These are phyloP conservation scores for Sebastes variabilis DNA, from an alignment of 2,797 vertebrate genomes.

Conservation along the genomic window DNA sequence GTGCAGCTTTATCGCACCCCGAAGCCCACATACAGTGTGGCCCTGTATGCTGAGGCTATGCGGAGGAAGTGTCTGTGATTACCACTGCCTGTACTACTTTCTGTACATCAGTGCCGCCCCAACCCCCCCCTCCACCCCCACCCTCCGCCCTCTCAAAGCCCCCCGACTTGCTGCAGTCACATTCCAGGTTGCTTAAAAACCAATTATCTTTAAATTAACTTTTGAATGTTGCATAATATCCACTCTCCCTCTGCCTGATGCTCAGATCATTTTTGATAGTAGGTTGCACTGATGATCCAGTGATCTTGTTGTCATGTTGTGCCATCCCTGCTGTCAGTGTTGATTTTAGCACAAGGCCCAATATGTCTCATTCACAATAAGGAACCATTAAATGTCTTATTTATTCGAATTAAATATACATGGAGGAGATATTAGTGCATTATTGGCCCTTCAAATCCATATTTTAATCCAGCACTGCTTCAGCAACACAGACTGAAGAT, in stretches of 20 bases:
- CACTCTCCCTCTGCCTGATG: neutral
- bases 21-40: conserved; percentile 77
- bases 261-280: neutral
- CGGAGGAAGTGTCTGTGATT: conserved; percentile 78
- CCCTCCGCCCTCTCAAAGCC: conserved; percentile 1
- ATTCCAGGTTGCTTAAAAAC: conserved; percentile 40
- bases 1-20: conserved; percentile 80
- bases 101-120: conserved; percentile 45
- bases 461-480: neutral
- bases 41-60: conserved; percentile 65
- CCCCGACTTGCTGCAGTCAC: conserved; percentile 13
- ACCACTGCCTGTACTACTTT: conserved; percentile 64
- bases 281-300: conserved; percentile 32
- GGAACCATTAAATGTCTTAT: neutral
- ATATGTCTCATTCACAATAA: conserved; percentile 26
- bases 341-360: conserved; percentile 39
- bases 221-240: neutral
- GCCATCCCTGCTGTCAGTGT: conserved; percentile 53
- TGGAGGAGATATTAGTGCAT: neutral
- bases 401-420: neutral
- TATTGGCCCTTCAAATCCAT: neutral
- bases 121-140: neutral
- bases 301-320: conserved; percentile 35
- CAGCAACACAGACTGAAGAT: neutral
- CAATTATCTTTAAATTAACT: conserved; percentile 18